Conservation (phyloP, 1,140 invertebrate species). For the Zaprionus gabonicus region DNA sequence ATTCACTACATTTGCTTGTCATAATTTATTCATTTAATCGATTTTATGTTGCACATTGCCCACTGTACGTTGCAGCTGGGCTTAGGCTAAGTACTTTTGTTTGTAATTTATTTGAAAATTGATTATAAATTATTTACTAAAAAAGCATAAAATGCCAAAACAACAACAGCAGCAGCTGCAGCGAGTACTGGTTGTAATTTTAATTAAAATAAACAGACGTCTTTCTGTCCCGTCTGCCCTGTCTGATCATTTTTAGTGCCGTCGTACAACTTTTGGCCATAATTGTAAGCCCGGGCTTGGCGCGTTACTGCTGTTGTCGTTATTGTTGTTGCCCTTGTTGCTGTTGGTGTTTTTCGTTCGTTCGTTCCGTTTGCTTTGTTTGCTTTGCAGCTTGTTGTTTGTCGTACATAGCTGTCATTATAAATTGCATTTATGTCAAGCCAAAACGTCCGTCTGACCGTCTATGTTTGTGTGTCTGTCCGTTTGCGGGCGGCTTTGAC, state of each 20-base stretch:
- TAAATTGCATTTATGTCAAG: constrained; percentile 70
- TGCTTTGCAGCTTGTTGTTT: constrained; percentile 40
- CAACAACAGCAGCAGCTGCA: constrained; percentile 21
- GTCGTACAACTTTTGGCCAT: constrained; percentile 65
- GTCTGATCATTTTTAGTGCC: constrained; percentile 56
- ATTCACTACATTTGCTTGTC: constrained; percentile 10
- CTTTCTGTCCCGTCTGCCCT: constrained; percentile 11
- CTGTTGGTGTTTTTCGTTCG: not conserved
- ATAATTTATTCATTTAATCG: constrained; percentile 14
- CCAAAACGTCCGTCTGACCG: constrained; percentile 41
- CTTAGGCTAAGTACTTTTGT: constrained; percentile 61
- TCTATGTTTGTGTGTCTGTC: constrained; percentile 18
- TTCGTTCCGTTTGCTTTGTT: constrained; percentile 21
- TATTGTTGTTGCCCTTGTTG: constrained; percentile 21
- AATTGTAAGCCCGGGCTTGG: constrained; percentile 52
- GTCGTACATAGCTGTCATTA: constrained; percentile 67
- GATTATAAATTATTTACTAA: constrained; percentile 77
- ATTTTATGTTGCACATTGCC: constrained; percentile 9
- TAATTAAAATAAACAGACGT: constrained; percentile 77
- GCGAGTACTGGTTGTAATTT: constrained; percentile 51
- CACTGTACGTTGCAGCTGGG: constrained; percentile 36
- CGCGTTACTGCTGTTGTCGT: constrained; percentile 16
- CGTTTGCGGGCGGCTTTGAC: constrained; percentile 36
- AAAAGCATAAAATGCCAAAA: constrained; percentile 52
- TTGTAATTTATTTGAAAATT: constrained; percentile 78